phyloP scores from a whole-genome alignment of 2,797 vertebrate genomes.

The Trachurus trachurus region DNA sequence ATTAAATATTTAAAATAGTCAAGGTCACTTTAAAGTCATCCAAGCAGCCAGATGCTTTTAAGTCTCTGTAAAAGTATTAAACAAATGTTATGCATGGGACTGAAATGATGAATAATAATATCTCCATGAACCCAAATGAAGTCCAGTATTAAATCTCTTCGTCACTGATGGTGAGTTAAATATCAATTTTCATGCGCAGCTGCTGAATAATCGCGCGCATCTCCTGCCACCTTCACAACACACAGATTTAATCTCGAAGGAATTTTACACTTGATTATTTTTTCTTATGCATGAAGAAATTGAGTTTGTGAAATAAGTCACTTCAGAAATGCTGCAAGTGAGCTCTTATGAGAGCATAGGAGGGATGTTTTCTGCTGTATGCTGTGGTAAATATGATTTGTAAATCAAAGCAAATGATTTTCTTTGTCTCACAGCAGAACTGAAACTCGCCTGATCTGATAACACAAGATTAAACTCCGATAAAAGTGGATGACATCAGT shows the following conservation, averaged over 20 bases:
- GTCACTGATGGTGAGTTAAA: slow-evolving; percentile 24
- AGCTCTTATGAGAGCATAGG: slow-evolving; percentile 7
- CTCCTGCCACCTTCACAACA: slow-evolving; percentile 6
- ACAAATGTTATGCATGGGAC: not conserved
- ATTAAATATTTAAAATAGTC: not conserved
- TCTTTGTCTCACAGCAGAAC: slow-evolving; percentile 15
- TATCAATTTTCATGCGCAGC: slow-evolving; percentile 10
- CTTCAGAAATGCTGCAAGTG: slow-evolving; percentile 1
- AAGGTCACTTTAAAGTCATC: not conserved
- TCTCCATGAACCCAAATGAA: not conserved
- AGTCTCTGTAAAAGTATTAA: not conserved
- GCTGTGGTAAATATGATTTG: slow-evolving; percentile 3
- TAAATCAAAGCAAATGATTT: slow-evolving; percentile 27
- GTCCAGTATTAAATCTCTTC: not conserved
- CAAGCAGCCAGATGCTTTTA: not conserved
- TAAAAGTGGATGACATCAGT: not conserved
- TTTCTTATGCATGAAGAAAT: slow-evolving; percentile 15
- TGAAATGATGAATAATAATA: not conserved
- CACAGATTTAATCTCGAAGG: slow-evolving; percentile 19
- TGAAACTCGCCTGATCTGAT: not conserved
- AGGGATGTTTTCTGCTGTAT: not conserved
- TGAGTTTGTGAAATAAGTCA: slow-evolving; percentile 27
- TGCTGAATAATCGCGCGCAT: slow-evolving; percentile 27
- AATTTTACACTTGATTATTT: slow-evolving; percentile 27
- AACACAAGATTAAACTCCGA: slow-evolving; percentile 11